Base-by-base conservation (phyloP, 1,140 invertebrate genomes). In the Cotesia typhae region DNA sequence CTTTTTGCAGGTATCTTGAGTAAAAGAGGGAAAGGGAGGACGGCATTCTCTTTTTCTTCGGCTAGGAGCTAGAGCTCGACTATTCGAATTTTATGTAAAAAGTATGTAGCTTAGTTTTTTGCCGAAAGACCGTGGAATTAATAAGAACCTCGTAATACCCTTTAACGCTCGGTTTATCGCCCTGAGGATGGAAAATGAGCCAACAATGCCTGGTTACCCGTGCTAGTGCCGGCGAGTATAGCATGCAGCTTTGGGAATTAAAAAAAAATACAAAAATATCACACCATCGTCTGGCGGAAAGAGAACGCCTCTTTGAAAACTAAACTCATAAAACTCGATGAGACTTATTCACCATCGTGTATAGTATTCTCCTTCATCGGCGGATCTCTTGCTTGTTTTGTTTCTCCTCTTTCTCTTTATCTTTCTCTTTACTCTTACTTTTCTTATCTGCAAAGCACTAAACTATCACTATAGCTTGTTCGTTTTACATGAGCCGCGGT, bases 281-380 rank as follows among this genome's bases (percentile, higher is more conserved):
- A 55, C 57, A 57, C 59, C 61, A 71, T 70, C 61, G 67, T 74
- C 73, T 71, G 70, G 67, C 69, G 67, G 66, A 72, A 67, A 68
- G 67, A 57, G 65, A 53, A 71, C 71, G 71, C 71, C 71, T 65
- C 69, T 71, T 73, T 74, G 71, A 76, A 78, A 76, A 78, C 74
- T 74, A 74, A 74, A 73, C 77, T 76, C 75, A 75, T 77, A 79
- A 79, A 79, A 77, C 63, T 72, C 66, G 74, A 76, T 75, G 78
- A 77, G 72, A 74, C 71, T 75, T 73, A 75, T 47, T 64, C 67
- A 67, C 53, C 47, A 20, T 28, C 51, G 20, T 10, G 20, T 67
- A 28, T 28, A 28, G 28, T 28, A 17, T 41, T 67, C 28, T 67
- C 53, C 51, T 41, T 67, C n/a, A 53, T 36, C n/a, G 51, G 20